A percentile compares a stretch with the other conserved stretches of the same genome.
phyloP scores from a whole-genome alignment of 1,140 invertebrate genomes.

The Hetaerina americana region DNA sequence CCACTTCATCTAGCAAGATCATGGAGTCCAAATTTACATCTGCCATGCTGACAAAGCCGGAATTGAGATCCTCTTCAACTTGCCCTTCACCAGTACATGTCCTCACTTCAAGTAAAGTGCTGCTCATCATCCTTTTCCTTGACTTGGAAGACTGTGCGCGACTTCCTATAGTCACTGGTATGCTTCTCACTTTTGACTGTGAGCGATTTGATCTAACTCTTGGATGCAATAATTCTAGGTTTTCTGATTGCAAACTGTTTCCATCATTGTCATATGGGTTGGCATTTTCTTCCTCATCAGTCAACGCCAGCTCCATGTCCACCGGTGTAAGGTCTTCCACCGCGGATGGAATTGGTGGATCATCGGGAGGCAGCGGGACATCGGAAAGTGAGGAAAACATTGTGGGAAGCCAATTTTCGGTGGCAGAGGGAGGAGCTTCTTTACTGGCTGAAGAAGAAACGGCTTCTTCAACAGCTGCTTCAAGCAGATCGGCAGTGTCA shows the following conservation, averaged over 20 bases:
- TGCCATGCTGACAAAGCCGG: neutral
- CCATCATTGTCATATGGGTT: too few relatives aligned
- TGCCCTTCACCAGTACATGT: neutral
- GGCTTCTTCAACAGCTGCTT: neutral
- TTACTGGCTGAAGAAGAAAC: neutral
- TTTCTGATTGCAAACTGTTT: neutral
- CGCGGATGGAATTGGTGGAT: neutral
- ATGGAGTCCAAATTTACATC: neutral
- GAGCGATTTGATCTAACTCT: neutral
- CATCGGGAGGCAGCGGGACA: neutral
- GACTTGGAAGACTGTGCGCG: neutral
- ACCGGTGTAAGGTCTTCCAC: neutral
- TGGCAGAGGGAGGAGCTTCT: neutral
- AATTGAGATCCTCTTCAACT: neutral
- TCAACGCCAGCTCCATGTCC: neutral
- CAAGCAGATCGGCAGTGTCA: neutral
- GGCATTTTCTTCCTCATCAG: neutral
- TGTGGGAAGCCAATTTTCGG: too few relatives aligned
- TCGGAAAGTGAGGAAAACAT: neutral
- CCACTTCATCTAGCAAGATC: neutral
- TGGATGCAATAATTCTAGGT: neutral
- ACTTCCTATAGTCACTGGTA: neutral
- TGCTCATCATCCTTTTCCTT: neutral
- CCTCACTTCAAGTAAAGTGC: neutral
- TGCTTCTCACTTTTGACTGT: neutral